These are phyloP conservation scores for Eclectus roratus DNA, from an alignment of 2,113 vertebrate species.

Conservation along the genomic window DNA sequence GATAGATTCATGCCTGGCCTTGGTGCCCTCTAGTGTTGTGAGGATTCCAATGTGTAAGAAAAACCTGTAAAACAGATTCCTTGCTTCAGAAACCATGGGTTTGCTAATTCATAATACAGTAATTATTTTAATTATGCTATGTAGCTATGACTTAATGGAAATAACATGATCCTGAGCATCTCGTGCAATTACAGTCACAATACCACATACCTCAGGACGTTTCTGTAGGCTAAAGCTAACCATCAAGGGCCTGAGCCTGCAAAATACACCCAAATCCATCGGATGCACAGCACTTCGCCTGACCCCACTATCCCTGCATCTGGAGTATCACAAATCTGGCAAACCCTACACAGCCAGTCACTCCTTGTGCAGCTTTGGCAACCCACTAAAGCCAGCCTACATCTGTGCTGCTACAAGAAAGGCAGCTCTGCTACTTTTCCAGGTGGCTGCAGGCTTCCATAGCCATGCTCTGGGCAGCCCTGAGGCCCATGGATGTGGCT, in stretches of 20 bases:
- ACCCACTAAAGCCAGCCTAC: no score
- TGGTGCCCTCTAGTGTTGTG: neutral
- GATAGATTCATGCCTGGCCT: accelerated
- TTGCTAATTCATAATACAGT: neutral
- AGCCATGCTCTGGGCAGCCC: neutral
- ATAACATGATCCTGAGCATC: accelerated
- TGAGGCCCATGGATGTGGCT: accelerated
- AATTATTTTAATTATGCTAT: neutral
- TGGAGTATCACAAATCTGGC: neutral
- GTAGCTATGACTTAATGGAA: neutral
- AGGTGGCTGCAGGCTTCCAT: accelerated
- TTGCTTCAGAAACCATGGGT: neutral
- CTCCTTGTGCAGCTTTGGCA: neutral
- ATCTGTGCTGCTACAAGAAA: neutral
- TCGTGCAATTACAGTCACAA: no score
- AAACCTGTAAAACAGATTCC: neutral
- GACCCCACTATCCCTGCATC: accelerated
- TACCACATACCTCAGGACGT: neutral
- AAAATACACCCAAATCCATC: neutral
- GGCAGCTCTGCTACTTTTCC: neutral
- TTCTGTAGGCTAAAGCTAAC: neutral
- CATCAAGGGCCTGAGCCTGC: neutral
- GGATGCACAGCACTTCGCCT: no score
- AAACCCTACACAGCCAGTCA: accelerated
- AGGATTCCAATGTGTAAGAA: neutral